Evolutionary conservation across 2,797 vertebrate species (phyloP), one percentile per base, ranked within the genome.

Genomic region (Delichon dasypus): DNA sequence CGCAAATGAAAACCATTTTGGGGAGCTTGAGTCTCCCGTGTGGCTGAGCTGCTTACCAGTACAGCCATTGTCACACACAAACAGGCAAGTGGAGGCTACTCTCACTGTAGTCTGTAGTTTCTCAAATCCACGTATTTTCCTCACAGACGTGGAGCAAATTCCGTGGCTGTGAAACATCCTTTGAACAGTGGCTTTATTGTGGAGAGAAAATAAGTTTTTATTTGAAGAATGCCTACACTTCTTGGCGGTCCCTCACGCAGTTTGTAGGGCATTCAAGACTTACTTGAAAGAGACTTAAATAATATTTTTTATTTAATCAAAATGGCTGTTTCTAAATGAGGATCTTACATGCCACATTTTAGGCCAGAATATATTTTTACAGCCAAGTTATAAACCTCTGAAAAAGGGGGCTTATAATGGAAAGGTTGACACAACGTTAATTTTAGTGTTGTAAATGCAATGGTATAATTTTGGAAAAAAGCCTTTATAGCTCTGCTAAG

Each of bases 361-460:
- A 96, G 93, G 61, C 38, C 83, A 94, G 73, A 96, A 93, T 66
- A 76, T 94, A 91, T 94, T 97, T 96, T 95, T 97, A 93, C 42
- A 90, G 89, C 82, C 93, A 96, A 94, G 94, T 93, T 96, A 95
- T 95, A 95, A 97, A 95, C 81, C 83, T 94, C 89, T 95, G 90
- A 96, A 94, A 89, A 97, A 88, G 82, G 50, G 86, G 68, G 66
- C 91, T 85, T 96, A 96, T 96, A 97, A 97, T 97, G 97, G 97
- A 98, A 98, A 98, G 94, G 95, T 97, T 98, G 97, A 97, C 96
- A 97, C 96, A 97, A 98, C 92, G 93, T 97, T 97, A 96, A 98
- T 98, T 97, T 98, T 97, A 90, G 89, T 94, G 94, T 96, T 96
- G 94, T 73, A 96, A 97, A 86, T 60, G 96, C 97, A 97, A 96